Base-by-base conservation (phyloP, 2,888 invertebrate species). In the Euphydryas editha region DNA sequence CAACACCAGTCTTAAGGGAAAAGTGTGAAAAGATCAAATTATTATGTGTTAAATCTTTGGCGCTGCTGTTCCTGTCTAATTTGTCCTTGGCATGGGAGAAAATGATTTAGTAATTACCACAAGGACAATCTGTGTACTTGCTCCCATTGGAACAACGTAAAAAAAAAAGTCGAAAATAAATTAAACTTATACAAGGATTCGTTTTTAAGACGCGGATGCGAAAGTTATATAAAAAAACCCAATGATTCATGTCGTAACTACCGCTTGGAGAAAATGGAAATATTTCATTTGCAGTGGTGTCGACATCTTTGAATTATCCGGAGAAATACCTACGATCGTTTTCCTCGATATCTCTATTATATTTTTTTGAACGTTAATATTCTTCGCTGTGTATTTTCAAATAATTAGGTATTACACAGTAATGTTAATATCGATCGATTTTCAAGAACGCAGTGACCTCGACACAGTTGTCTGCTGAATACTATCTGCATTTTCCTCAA, bases 391-490 rank as follows among this genome's bases (percentile, higher is more conserved):
- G 21, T 51, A 51, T 15, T 51, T 51, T 51, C 24, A 21, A 51
- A 51, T 66, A 61, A 66, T 58, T 60, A n/a, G n/a, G n/a, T n/a
- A 65, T 68, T 59, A 59, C 57, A 69, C 62, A 63, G 68, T 47
- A 59, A 59, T 65, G 72, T 72, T 73, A 71, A 72, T 69, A 79
- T 79, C 76, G 78, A 81, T 79, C 73, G 69, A 71, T 76, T 80
- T 81, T 79, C 76, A 78, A 81, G 78, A 78, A 76, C 76, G 72
- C 69, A 69, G 67, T 65, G 78, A 73, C 83, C 81, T 84, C 79
- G 83, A 79, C 81, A 81, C 79, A 75, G 76, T 81, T 79, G 69
- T 78, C 72, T 75, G 73, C 72, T 74, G 73, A 74, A 75, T 70
- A 71, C 64, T 70, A 73, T 72, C 68, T 69, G 66, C 68, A 75